These are phyloP conservation scores for Mesodorylaimus sp. DNA, from an alignment of 2,888 invertebrate species.

Conservation along the genomic window DNA sequence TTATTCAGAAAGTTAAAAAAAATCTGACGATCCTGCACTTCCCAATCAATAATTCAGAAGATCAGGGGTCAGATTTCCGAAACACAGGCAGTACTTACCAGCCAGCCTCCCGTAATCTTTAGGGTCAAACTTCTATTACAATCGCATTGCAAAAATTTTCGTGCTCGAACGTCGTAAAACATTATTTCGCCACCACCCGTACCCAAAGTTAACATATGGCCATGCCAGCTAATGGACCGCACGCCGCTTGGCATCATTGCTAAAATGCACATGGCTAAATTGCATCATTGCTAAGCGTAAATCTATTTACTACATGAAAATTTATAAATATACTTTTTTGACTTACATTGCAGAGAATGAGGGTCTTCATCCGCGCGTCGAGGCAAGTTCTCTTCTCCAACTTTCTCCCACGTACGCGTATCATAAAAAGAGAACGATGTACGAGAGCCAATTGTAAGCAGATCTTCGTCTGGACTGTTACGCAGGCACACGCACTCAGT, in stretches of 20 bases:
- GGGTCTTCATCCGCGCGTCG: too few species aligned
- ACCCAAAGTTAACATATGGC: conserved; percentile 72
- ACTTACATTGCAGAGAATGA: too few species aligned
- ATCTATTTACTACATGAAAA: too few species aligned
- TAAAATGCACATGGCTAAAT: not conserved
- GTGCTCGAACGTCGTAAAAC: conserved; percentile 78
- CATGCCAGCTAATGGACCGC: conserved; percentile 71
- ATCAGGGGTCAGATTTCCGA: not conserved
- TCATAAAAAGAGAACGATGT: conserved; percentile 76
- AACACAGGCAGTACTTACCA: conserved; percentile 42
- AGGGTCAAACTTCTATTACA: not conserved
- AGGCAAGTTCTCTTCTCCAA: too few species aligned
- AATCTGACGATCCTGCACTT: too few species aligned
- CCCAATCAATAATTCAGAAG: not conserved
- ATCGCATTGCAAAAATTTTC: conserved; percentile 72
- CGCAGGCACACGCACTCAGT: conserved; percentile 32
- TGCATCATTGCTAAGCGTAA: too few species aligned
- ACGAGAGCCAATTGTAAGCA: conserved; percentile 82
- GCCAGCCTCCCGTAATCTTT: conserved; percentile 53
- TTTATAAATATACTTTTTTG: too few species aligned
- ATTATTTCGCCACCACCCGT: conserved; percentile 74
- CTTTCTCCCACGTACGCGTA: conserved; percentile 61
- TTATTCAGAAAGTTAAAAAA: too few species aligned
- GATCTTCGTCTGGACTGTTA: conserved; percentile 25
- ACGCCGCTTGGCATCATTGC: conserved; percentile 37